These are phyloP conservation scores for Ormyrus rosae DNA, from an alignment of 2,888 invertebrate species.

Conservation along the genomic window DNA sequence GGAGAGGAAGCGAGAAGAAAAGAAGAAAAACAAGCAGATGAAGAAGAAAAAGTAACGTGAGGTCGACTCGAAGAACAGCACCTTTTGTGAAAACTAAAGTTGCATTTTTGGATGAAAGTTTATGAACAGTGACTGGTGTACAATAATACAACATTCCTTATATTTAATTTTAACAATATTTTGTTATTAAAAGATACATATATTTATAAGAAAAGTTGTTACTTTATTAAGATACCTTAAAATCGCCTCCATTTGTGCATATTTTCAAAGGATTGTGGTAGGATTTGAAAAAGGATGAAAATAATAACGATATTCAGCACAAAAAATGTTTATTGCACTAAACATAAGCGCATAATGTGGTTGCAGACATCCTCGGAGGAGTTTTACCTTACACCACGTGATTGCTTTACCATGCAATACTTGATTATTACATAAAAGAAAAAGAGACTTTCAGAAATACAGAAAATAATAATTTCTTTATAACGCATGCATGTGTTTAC, in stretches of 20 bases:
- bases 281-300: constrained; percentile 11
- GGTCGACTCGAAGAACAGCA: neutral
- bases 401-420: constrained; percentile 31
- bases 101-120: constrained; percentile 36
- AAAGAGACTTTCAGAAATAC: constrained; percentile 12
- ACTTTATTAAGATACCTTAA: constrained; percentile 24
- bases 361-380: constrained; percentile 6
- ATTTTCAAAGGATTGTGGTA: constrained; percentile 2
- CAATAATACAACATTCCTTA: constrained; percentile 52
- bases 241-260: neutral
- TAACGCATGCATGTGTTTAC: constrained; percentile 32
- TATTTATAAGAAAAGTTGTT: constrained; percentile 61
- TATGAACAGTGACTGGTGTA: constrained; percentile 54
- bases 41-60: constrained; percentile 84
- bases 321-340: constrained; percentile 37
- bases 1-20: constrained; percentile 86
- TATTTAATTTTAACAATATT: constrained; percentile 59
- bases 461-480: constrained; percentile 46
- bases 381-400: constrained; percentile 4
- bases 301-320: constrained; percentile 28
- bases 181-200: constrained; percentile 64
- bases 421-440: constrained; percentile 35
- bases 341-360: constrained; percentile 24
- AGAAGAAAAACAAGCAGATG: constrained; percentile 86
- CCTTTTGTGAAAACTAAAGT: constrained; percentile 43